phyloP scores from a whole-genome alignment of 2,797 vertebrate species.

The Danio jaintianensis region DNA sequence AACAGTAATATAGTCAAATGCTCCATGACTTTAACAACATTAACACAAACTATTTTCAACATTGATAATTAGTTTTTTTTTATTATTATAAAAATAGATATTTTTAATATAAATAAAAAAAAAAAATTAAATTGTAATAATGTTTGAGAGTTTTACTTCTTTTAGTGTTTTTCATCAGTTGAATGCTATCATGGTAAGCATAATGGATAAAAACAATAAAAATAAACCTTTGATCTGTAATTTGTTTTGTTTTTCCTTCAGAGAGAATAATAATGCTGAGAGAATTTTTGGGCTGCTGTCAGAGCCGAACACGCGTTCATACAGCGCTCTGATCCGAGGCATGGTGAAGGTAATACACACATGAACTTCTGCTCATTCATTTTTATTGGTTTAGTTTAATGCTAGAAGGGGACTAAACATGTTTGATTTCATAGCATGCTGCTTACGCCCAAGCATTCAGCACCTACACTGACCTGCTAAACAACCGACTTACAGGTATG shows the following conservation, averaged over 20 bases:
- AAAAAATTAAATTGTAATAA: too few species aligned
- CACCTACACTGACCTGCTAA: conserved; percentile 85
- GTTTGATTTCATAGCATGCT: conserved; percentile 77
- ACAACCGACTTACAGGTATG: conserved; percentile 87
- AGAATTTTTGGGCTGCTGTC: conserved; percentile 92
- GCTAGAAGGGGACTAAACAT: background rate
- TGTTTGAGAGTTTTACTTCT: too few species aligned
- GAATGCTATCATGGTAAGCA: too few species aligned
- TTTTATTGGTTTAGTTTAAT: background rate
- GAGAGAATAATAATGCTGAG: conserved; percentile 88
- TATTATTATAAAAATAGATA: too few species aligned
- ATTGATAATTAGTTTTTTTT: too few species aligned
- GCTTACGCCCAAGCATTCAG: conserved; percentile 82
- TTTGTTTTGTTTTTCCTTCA: conserved; percentile 50
- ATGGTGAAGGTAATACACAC: conserved; percentile 89
- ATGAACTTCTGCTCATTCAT: background rate
- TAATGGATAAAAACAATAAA: too few species aligned
- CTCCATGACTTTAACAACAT: too few species aligned
- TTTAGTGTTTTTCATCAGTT: too few species aligned
- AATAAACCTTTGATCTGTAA: too few species aligned
- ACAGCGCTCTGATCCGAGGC: conserved; percentile 90
- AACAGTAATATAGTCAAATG: too few species aligned
- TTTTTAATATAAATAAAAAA: too few species aligned
- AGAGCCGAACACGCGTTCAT: conserved; percentile 85
- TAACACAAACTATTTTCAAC: too few species aligned